These are phyloP conservation scores for Periplaneta americana DNA, from an alignment of 1,140 invertebrate genomes.

Conservation along the genomic window DNA sequence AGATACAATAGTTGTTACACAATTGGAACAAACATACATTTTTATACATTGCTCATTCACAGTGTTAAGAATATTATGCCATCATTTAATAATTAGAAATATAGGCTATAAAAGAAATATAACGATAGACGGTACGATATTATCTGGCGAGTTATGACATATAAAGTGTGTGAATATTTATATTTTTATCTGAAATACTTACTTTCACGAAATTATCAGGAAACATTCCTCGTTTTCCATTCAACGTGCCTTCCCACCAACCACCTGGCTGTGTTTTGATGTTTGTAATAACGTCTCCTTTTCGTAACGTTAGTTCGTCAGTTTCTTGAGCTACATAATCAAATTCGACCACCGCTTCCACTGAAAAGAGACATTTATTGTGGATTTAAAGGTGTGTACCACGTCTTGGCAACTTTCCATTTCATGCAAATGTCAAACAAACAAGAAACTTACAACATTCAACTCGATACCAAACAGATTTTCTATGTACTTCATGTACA, in stretches of 20 bases:
- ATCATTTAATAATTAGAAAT: too few species aligned
- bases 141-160: neutral
- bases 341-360: conserved; percentile 75
- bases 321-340: conserved; percentile 73
- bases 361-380: conserved; percentile 36
- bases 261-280: conserved; percentile 81
- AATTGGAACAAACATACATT: too few species aligned
- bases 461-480: neutral
- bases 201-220: conserved; percentile 94
- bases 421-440: neutral
- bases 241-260: conserved; percentile 95
- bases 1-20: too few species aligned
- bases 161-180: neutral
- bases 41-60: too few species aligned
- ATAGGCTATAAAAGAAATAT: too few species aligned
- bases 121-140: neutral
- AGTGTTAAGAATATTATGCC: too few species aligned
- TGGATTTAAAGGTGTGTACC: neutral
- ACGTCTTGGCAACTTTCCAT: neutral
- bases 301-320: conserved; percentile 79
- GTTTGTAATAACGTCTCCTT: conserved; percentile 83
- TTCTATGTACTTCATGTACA: neutral
- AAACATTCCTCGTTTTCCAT: conserved; percentile 88
- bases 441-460: neutral
- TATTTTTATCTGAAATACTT: conserved; percentile 12